Percentiles rank a stretch among this genome's conserved stretches.
Conservation (phyloP, 2,888 invertebrate genomes). For the Therioaphis trifolii region DNA sequence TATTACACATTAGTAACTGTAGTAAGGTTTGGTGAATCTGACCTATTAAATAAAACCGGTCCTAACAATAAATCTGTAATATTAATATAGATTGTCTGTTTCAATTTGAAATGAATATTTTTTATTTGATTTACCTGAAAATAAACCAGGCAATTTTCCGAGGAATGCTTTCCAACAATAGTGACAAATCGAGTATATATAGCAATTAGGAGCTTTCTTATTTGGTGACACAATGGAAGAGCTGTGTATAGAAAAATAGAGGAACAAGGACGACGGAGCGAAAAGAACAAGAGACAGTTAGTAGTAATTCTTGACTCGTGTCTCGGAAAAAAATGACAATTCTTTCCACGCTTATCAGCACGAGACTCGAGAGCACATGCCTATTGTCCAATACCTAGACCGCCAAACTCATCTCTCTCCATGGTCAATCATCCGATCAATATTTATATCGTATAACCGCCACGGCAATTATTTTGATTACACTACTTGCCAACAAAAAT, state of each 20-base stretch:
- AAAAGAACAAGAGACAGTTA: conserved; percentile 48
- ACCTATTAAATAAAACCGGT: too few relatives aligned
- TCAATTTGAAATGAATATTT: neutral
- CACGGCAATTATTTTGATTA: conserved; percentile 61
- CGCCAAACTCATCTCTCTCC: conserved; percentile 55
- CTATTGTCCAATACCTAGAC: conserved; percentile 47
- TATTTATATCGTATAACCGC: conserved; percentile 39
- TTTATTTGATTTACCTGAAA: neutral
- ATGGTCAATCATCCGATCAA: conserved; percentile 62
- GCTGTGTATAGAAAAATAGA: conserved; percentile 7
- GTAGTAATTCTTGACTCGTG: conserved; percentile 63
- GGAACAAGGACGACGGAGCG: conserved; percentile 20
- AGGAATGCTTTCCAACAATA: neutral
- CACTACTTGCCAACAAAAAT: conserved; percentile 51
- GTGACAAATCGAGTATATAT: conserved; percentile 8
- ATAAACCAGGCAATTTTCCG: conserved; percentile 6
- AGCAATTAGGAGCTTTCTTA: conserved; percentile 41
- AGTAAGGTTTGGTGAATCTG: too few relatives aligned
- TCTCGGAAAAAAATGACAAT: conserved; percentile 64
- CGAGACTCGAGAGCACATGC: conserved; percentile 55
- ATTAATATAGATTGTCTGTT: too few relatives aligned
- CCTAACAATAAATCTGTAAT: too few relatives aligned
- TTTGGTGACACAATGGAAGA: conserved; percentile 47
- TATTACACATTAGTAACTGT: too few relatives aligned
- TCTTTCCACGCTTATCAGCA: conserved; percentile 61